Percentiles rank a stretch among this genome's conserved stretches.
Conservation (phyloP, 2,113 vertebrate species). For the Oncorhynchus gorbuscha region DNA sequence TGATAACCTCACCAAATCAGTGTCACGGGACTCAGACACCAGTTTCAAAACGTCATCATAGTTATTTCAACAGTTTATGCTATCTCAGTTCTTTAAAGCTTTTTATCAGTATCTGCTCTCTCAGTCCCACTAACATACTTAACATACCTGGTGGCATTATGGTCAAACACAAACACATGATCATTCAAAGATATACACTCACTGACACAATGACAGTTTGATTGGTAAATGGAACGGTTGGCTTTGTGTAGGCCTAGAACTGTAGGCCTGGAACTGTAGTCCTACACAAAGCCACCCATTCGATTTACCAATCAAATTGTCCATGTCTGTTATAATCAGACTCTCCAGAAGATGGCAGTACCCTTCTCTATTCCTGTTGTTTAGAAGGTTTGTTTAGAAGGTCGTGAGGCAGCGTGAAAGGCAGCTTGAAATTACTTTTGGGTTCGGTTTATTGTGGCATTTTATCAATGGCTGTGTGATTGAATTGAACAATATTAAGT, state of each 20-base stretch:
- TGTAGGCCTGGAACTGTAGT: too few species aligned
- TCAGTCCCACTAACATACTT: too few species aligned
- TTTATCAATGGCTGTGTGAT: too few species aligned
- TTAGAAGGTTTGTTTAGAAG: not conserved
- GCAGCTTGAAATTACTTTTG: too few species aligned
- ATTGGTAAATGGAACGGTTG: not conserved
- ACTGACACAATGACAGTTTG: not conserved
- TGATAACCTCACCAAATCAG: too few species aligned
- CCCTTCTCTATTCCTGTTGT: conserved; percentile 18
- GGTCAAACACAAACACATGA: not conserved
- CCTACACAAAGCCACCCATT: not conserved
- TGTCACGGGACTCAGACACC: too few species aligned
- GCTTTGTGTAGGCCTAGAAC: too few species aligned
- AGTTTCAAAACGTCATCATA: too few species aligned
- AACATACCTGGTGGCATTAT: not conserved
- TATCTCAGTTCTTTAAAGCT: too few species aligned
- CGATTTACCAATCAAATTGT: not conserved
- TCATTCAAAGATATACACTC: not conserved
- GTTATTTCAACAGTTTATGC: too few species aligned
- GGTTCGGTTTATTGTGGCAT: too few species aligned
- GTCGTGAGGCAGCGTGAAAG: not conserved
- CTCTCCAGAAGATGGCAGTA: conserved; percentile 58
- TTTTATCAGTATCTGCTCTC: not conserved
- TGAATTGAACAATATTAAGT: too few species aligned
- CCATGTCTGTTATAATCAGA: not conserved